Base-by-base conservation (phyloP, 2,888 invertebrate genomes). In the Neuroscelio doddi region DNA sequence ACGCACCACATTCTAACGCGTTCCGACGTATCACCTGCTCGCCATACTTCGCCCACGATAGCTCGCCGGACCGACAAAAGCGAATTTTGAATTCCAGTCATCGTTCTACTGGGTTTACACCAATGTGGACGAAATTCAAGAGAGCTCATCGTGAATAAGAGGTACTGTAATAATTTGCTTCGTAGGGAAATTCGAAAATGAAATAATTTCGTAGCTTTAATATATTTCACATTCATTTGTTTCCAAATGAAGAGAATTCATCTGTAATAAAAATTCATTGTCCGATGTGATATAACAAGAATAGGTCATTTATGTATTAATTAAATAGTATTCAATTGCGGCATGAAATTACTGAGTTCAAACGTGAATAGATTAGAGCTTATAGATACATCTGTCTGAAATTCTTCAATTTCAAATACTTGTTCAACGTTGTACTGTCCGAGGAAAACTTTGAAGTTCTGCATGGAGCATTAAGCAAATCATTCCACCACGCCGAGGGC, bases 381-480 rank as follows among this genome's bases (percentile, higher is more conserved):
- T 32, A 32, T 62, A 55, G 53, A 53, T 53, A 47, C 50, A 24
- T 39, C 50, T n/a, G n/a, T n/a, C n/a, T 45, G 45, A 41, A 63
- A 45, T 50, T 41, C 41, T 30, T 21, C 42, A 39, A 46, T 53
- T 34, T 21, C 3, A 47, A 50, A 44, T 62, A 55, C 50, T 34
- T 32, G 32, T 21, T 34, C 12, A 36, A 46, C 24, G 41, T 52
- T 55, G 42, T 49, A 39, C 41, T 30, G 47, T 39, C 24, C 44
- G 52, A 38, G 42, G 57, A 64, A 64, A 57, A 49, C 57, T 57
- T 53, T 41, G 68, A 63, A 64, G 67, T 64, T 70, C 71, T 69
- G 49, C 50, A 73, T 69, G 68, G 66, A 49, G 73, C 69, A 79
- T 79, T 77, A 79, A 72, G 64, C 74, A 71, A 76, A 74, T 74